Conservation (phyloP, 2,113 vertebrate species). For the Symphodus melops region DNA sequence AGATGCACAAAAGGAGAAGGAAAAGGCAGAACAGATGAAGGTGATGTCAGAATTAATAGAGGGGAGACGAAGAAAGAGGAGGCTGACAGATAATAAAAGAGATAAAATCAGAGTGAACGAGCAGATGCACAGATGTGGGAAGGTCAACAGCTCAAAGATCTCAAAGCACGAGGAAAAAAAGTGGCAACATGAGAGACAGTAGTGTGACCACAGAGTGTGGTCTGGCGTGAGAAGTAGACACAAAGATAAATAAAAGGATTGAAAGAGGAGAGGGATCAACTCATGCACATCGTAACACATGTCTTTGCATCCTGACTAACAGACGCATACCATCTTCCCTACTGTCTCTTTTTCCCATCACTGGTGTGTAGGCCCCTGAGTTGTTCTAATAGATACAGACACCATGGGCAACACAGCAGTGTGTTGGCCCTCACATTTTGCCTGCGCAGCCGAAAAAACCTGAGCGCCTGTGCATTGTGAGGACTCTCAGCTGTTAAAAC, state of each 20-base stretch:
- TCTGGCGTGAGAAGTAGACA: slow-evolving; percentile 72
- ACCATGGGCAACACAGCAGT: slow-evolving; percentile 57
- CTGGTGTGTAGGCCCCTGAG: slow-evolving; percentile 50
- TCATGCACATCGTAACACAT: slow-evolving; percentile 60
- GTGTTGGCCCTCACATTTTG: slow-evolving; percentile 74
- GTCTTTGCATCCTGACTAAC: slow-evolving; percentile 45
- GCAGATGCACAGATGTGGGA: slow-evolving; percentile 45
- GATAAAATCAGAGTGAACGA: slow-evolving; percentile 52
- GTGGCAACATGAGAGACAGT: slow-evolving; percentile 50
- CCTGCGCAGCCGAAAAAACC: slow-evolving; percentile 80
- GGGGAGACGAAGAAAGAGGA: slow-evolving; percentile 36
- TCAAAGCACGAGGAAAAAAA: slow-evolving; percentile 29
- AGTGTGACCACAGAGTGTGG: slow-evolving; percentile 59
- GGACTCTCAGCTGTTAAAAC: slow-evolving; percentile 88
- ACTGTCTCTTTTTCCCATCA: slow-evolving; percentile 37
- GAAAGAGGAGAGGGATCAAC: slow-evolving; percentile 43
- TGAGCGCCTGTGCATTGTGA: slow-evolving; percentile 81
- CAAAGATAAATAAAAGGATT: slow-evolving; percentile 71
- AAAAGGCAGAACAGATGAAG: slow-evolving; percentile 42
- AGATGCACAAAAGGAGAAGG: slow-evolving; percentile 54
- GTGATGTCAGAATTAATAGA: slow-evolving; percentile 56
- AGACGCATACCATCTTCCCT: slow-evolving; percentile 45
- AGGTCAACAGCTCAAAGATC: slow-evolving; percentile 32
- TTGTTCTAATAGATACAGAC: slow-evolving; percentile 68
- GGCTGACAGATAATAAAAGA: slow-evolving; percentile 38